phyloP scores from a whole-genome alignment of 2,888 invertebrate genomes.

The Leucozona laternaria region DNA sequence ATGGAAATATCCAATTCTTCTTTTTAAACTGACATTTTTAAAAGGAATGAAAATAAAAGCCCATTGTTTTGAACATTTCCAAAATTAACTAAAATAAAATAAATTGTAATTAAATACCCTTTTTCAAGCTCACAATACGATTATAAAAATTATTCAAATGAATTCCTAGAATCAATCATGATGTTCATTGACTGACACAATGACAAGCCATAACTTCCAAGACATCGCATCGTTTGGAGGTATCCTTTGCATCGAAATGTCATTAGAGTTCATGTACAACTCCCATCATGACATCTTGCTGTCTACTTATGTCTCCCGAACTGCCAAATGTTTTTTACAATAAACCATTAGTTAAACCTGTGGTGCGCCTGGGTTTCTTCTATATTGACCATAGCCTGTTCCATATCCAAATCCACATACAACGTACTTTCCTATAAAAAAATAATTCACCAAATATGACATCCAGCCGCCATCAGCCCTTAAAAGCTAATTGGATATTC shows the following conservation, averaged over 20 bases:
- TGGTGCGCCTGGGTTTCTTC: background rate
- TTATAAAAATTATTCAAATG: background rate
- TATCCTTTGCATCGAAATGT: constrained; percentile 13
- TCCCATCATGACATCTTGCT: constrained; percentile 24
- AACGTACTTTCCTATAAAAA: constrained; percentile 45
- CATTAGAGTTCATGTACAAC: constrained; percentile 2
- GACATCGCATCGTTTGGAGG: background rate
- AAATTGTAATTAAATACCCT: no score
- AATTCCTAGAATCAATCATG: constrained; percentile 31
- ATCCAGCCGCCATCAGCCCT: constrained; percentile 60
- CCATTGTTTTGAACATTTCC: no score
- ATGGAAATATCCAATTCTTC: no score
- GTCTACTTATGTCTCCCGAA: constrained; percentile 54
- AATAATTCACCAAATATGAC: constrained; percentile 67
- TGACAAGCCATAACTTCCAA: constrained; percentile 17
- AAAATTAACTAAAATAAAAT: no score
- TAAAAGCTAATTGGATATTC: constrained; percentile 64
- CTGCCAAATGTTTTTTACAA: background rate
- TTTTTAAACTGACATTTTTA: no score
- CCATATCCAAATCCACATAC: no score
- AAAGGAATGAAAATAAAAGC: no score
- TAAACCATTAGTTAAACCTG: constrained; percentile 16
- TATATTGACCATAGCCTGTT: constrained; percentile 3
- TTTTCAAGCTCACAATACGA: no score
- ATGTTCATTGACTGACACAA: background rate